Evolutionary conservation across 2,797 vertebrate species (phyloP).

Genomic region (Yasuhikotakia modesta): DNA sequence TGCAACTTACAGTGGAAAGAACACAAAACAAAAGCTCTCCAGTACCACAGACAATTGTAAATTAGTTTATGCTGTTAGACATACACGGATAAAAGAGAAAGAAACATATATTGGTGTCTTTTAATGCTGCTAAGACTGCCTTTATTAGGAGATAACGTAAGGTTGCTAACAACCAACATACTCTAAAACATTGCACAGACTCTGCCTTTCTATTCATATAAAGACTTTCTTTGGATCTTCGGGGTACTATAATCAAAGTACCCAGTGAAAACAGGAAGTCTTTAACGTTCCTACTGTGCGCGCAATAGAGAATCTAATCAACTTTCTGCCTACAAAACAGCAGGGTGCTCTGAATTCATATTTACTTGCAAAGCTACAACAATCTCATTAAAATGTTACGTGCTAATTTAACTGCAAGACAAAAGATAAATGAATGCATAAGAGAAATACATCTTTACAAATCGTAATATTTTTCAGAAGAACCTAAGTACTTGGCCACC

Average conservation of each 20-base stretch:
- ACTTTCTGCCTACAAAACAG: conserved; percentile 43
- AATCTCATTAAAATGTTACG: conserved; percentile 46
- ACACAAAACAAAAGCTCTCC: too few relatives aligned
- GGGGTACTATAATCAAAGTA: conserved; percentile 27
- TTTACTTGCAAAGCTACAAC: conserved; percentile 42
- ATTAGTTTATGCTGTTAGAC: not conserved
- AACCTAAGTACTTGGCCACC: not conserved
- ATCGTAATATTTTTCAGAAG: conserved; percentile 24
- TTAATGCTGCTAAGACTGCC: conserved; percentile 23
- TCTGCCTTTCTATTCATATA: not conserved
- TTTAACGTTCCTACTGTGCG: conserved; percentile 44
- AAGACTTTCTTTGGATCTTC: conserved; percentile 5
- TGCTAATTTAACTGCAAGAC: conserved; percentile 42
- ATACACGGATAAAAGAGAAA: conserved; percentile 13
- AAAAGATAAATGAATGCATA: conserved; percentile 25
- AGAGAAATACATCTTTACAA: conserved; percentile 16
- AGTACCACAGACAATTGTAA: not conserved
- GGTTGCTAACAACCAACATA: conserved; percentile 17
- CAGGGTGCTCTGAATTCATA: conserved; percentile 47
- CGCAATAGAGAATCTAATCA: conserved; percentile 47
- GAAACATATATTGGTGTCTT: conserved; percentile 33
- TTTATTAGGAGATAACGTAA: not conserved
- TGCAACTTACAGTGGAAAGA: too few relatives aligned
- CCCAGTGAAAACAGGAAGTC: conserved; percentile 8
- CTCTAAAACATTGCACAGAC: not conserved